A percentile compares a stretch with the other conserved stretches of the same genome.
These are phyloP conservation scores for Goniozus legneri DNA, from an alignment of 1,140 invertebrate genomes.

Conservation along the genomic window DNA sequence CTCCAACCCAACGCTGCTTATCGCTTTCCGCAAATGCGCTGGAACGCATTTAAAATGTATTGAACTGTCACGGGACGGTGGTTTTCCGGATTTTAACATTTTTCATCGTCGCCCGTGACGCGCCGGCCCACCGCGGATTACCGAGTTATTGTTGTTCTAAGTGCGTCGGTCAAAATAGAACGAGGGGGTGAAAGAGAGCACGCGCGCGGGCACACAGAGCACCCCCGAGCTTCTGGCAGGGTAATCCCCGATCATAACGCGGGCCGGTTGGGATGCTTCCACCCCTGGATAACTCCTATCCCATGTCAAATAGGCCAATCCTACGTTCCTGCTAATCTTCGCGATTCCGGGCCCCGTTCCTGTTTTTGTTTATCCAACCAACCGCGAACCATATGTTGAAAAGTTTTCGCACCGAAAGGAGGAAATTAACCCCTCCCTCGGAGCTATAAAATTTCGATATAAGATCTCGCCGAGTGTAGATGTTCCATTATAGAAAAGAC, in stretches of 20 bases:
- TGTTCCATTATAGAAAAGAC: slow-evolving; percentile 3
- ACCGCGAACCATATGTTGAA: no score
- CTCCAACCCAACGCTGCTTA: slow-evolving; percentile 41
- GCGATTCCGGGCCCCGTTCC: no score
- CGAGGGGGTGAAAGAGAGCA: not conserved
- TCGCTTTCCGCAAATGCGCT: slow-evolving; percentile 51
- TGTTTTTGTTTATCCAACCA: no score
- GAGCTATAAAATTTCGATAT: no score
- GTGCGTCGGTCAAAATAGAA: slow-evolving; percentile 38
- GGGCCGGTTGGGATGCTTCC: no score
- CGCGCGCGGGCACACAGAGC: not conserved
- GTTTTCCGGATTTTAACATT: slow-evolving; percentile 52
- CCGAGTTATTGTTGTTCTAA: slow-evolving; percentile 48
- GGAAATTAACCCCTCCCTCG: slow-evolving; percentile 11
- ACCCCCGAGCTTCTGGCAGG: slow-evolving; percentile 8
- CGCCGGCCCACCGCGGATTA: slow-evolving; percentile 37
- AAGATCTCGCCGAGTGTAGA: no score
- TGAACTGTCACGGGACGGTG: slow-evolving; percentile 50
- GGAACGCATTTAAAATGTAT: slow-evolving; percentile 57
- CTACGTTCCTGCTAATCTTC: slow-evolving; percentile 9
- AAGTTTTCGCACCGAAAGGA: slow-evolving; percentile 2
- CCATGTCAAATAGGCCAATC: slow-evolving; percentile 15
- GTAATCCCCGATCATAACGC: slow-evolving; percentile 31
- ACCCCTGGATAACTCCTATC: not conserved
- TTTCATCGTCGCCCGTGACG: slow-evolving; percentile 42